These are phyloP conservation scores for Apogon hyalosoma DNA, from an alignment of 2,797 vertebrate species.

Conservation along the genomic window DNA sequence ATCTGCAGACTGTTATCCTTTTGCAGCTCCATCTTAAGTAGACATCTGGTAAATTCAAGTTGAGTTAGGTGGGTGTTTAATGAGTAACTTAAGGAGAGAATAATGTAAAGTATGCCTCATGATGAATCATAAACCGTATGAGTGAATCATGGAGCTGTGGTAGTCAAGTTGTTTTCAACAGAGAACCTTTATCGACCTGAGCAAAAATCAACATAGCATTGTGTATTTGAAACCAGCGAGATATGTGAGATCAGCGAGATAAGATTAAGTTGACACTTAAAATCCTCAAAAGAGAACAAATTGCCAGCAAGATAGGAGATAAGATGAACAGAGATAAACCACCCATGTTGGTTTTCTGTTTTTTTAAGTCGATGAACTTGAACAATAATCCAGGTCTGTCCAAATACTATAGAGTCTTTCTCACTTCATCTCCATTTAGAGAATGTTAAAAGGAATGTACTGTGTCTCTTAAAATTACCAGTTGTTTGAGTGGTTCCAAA, in stretches of 20 bases:
- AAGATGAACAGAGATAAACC: constrained; percentile 12
- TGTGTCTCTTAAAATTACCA: constrained; percentile 2
- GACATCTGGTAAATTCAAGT: neutral
- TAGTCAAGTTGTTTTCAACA: constrained; percentile 28
- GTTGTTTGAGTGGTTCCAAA: no score
- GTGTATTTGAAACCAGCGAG: neutral
- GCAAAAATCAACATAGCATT: neutral
- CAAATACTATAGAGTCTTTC: neutral
- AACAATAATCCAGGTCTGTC: neutral
- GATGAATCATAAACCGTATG: constrained; percentile 33
- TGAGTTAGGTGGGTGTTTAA: neutral
- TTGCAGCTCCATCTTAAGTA: no score
- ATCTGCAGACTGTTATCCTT: no score
- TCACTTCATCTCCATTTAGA: constrained; percentile 9
- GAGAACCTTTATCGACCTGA: constrained; percentile 8
- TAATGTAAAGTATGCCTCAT: neutral
- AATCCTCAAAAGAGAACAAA: constrained; percentile 19
- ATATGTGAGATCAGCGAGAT: constrained; percentile 12
- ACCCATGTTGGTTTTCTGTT: neutral
- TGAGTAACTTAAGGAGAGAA: constrained; percentile 6
- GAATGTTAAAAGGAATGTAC: constrained; percentile 4
- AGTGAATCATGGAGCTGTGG: constrained; percentile 24
- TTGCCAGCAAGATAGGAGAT: constrained; percentile 8
- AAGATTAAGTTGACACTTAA: constrained; percentile 34
- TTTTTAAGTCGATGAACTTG: constrained; percentile 2